A percentile compares a stretch with the other conserved stretches of the same genome.
phyloP scores from a whole-genome alignment of 2,888 invertebrate species.

The Hyposoter didymator region DNA sequence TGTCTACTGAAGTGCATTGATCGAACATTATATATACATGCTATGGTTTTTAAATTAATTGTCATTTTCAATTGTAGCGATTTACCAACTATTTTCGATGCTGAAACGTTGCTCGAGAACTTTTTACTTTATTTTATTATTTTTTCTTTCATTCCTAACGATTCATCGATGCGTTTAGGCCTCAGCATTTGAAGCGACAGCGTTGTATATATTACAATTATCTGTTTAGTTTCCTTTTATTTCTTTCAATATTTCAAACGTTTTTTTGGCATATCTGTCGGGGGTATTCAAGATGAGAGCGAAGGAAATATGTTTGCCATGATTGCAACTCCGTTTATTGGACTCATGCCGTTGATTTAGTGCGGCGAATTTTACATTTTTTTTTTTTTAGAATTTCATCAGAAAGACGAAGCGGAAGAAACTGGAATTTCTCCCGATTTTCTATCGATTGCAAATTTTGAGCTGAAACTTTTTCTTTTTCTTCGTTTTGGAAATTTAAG shows the following conservation, averaged over 20 bases:
- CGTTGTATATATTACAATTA: conserved; percentile 48
- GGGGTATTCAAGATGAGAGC: conserved; percentile 31
- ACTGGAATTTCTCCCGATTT: not conserved
- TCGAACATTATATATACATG: conserved; percentile 62
- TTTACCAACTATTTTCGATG: conserved; percentile 63
- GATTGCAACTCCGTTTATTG: conserved; percentile 39
- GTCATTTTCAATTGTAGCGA: conserved; percentile 51
- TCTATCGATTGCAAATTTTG: not conserved
- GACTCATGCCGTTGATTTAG: not conserved
- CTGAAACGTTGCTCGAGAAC: conserved; percentile 63
- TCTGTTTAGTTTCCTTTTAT: conserved; percentile 9
- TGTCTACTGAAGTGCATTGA: conserved; percentile 62
- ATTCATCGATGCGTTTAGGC: conserved; percentile 58
- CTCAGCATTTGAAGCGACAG: conserved; percentile 60
- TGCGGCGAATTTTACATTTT: not conserved
- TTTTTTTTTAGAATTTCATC: conserved; percentile 17
- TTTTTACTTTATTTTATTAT: conserved; percentile 44
- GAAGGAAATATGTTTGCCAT: conserved; percentile 45
- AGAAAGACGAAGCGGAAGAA: conserved; percentile 22
- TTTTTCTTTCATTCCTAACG: conserved; percentile 4
- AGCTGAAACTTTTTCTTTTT: conserved; percentile 9
- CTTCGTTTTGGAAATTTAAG: not conserved
- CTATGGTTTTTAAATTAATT: conserved; percentile 46
- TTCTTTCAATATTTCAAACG: not conserved
- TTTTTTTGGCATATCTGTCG: conserved; percentile 39